Percentiles rank a stretch among this genome's conserved stretches.
Evolutionary conservation across 2,113 vertebrate species (phyloP).

Genomic region (Seriola dumerili): DNA sequence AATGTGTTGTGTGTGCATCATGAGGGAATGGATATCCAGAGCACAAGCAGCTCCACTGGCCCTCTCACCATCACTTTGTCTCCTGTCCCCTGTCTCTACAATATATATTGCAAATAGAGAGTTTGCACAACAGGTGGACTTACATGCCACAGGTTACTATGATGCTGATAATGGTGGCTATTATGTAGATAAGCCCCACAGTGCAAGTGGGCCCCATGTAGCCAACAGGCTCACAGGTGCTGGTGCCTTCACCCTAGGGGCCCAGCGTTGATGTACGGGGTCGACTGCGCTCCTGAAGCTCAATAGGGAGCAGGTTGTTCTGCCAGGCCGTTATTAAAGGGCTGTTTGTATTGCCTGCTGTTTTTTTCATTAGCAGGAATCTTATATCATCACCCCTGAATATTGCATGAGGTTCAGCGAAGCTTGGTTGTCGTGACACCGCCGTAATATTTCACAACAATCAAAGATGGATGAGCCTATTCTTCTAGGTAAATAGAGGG

Average conservation of each 20-base stretch:
- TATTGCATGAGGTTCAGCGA: slow-evolving; percentile 80
- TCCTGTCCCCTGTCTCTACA: neutral
- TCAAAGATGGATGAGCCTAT: slow-evolving; percentile 79
- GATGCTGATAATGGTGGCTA: slow-evolving; percentile 12
- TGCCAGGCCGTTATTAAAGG: slow-evolving; percentile 72
- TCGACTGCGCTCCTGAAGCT: slow-evolving; percentile 36
- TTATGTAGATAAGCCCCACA: slow-evolving; percentile 7
- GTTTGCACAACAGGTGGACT: neutral
- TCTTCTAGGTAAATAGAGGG: slow-evolving; percentile 73
- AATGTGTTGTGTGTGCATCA: slow-evolving; percentile 15
- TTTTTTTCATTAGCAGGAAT: slow-evolving; percentile 79
- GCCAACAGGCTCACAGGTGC: neutral
- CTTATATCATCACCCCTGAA: slow-evolving; percentile 81
- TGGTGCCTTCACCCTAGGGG: slow-evolving; percentile 28
- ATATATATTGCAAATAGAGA: slow-evolving; percentile 1
- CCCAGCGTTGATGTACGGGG: slow-evolving; percentile 6
- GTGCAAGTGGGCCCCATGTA: neutral
- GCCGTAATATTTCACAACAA: slow-evolving; percentile 80
- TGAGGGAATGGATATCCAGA: neutral
- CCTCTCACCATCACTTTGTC: slow-evolving; percentile 1
- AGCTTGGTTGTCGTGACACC: slow-evolving; percentile 71
- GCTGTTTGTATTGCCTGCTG: slow-evolving; percentile 79
- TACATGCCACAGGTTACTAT: neutral
- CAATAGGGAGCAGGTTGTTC: slow-evolving; percentile 52
- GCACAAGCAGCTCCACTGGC: neutral